phyloP scores from a whole-genome alignment of 35 echinoderm and acorn worm genomes.

The Ptychodera flava region DNA sequence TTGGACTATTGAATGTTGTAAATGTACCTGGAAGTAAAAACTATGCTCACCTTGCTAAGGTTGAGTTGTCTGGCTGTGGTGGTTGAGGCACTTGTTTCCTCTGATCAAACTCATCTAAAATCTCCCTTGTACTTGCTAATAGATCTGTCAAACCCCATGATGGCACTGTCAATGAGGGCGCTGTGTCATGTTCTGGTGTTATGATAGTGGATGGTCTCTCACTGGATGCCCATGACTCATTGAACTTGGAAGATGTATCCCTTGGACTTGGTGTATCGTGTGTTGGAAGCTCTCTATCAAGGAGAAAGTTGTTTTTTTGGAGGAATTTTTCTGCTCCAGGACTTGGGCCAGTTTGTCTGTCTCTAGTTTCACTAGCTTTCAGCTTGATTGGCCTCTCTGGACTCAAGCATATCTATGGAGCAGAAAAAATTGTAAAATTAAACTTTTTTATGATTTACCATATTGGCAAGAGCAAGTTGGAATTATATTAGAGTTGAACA shows the following conservation, averaged over 20 bases:
- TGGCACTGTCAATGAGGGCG: neutral
- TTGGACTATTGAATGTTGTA: too few species aligned
- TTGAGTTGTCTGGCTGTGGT: neutral
- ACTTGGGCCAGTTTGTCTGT: constrained; percentile 15
- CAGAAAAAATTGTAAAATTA: too few species aligned
- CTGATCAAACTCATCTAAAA: neutral
- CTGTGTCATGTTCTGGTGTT: constrained; percentile 22
- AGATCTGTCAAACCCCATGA: neutral
- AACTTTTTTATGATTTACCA: too few species aligned
- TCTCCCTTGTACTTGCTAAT: neutral
- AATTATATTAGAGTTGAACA: too few species aligned
- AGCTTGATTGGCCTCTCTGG: constrained; percentile 34
- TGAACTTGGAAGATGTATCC: constrained; percentile 81
- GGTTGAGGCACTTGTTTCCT: neutral
- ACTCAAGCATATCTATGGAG: constrained; percentile 52
- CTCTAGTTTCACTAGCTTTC: neutral
- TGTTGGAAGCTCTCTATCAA: constrained; percentile 81
- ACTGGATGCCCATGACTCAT: constrained; percentile 95
- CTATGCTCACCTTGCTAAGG: neutral
- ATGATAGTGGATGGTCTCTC: constrained; percentile 77
- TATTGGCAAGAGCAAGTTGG: too few species aligned
- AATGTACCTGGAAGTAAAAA: too few species aligned
- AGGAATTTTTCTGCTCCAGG: constrained; percentile 73
- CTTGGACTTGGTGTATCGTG: constrained; percentile 89
- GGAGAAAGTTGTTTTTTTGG: constrained; percentile 41